phyloP scores from a whole-genome alignment of 1,140 invertebrate genomes.

The Hetaerina americana region DNA sequence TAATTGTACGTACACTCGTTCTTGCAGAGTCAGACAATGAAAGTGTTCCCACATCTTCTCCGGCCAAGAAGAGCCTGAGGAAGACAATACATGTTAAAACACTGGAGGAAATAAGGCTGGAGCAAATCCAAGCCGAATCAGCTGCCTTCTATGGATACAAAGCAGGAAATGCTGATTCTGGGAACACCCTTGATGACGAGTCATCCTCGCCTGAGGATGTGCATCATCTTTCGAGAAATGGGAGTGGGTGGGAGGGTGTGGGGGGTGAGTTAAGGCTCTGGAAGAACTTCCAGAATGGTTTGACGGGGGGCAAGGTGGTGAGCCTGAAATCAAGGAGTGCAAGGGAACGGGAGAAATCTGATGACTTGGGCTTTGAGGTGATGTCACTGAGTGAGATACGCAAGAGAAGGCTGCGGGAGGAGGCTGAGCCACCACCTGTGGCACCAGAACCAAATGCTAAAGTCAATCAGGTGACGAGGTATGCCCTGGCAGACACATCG shows the following conservation, averaged over 20 bases:
- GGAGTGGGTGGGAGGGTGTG: constrained; percentile 6
- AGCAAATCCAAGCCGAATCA: constrained; percentile 50
- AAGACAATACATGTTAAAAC: constrained; percentile 39
- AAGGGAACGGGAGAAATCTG: not conserved
- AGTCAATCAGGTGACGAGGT: not conserved
- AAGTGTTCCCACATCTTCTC: constrained; percentile 42
- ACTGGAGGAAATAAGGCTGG: constrained; percentile 48
- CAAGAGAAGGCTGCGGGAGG: not conserved
- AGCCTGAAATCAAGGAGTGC: not conserved
- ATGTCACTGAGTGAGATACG: constrained; percentile 31
- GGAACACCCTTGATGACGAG: not conserved
- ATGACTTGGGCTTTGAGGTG: constrained; percentile 23
- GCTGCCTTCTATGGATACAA: constrained; percentile 49
- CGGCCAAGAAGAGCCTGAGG: constrained; percentile 31
- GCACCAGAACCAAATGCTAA: not conserved
- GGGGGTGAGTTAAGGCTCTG: not conserved
- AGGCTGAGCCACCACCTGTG: not conserved
- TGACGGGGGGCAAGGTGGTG: not conserved
- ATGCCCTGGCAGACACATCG: not conserved
- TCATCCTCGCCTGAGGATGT: constrained; percentile 8
- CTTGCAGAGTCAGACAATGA: constrained; percentile 60
- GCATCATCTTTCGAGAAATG: constrained; percentile 6
- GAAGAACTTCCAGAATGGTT: not conserved
- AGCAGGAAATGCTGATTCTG: not conserved
- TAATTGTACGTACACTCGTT: constrained; percentile 24